A percentile compares a stretch with the other conserved stretches of the same genome.
These are phyloP conservation scores for Halictus quadricinctus DNA, from an alignment of 2,888 invertebrate species.

Conservation along the genomic window DNA sequence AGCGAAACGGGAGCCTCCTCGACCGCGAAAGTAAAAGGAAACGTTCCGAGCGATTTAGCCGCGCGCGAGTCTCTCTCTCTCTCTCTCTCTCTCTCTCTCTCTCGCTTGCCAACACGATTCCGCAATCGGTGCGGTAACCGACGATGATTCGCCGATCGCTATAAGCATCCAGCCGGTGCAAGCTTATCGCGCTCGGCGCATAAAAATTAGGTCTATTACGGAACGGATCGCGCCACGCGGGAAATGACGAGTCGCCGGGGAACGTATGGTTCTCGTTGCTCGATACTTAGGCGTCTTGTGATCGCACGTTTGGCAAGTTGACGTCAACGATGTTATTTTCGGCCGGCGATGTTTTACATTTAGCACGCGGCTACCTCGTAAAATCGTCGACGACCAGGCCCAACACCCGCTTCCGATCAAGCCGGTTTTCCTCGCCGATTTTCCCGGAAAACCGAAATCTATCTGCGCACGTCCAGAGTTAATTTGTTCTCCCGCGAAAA, in stretches of 20 bases:
- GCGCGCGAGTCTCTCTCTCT: neutral
- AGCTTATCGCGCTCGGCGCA: neutral
- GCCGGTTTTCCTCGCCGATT: neutral
- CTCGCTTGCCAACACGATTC: neutral
- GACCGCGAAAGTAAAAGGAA: conserved; percentile 13
- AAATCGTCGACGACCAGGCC: conserved; percentile 38
- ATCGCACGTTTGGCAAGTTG: conserved; percentile 64
- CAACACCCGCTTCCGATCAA: neutral
- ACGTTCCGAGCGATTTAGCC: conserved; percentile 1
- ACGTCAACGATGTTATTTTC: conserved; percentile 75
- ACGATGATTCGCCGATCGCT: neutral
- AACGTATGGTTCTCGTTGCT: conserved; percentile 26
- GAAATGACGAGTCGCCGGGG: neutral
- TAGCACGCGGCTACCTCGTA: conserved; percentile 51
- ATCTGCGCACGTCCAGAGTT: too few relatives aligned
- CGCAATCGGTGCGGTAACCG: neutral
- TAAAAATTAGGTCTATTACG: neutral
- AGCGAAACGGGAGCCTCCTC: neutral
- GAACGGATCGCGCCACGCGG: neutral
- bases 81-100: too few relatives aligned
- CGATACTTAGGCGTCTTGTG: conserved; percentile 33
- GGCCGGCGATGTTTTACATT: conserved; percentile 62
- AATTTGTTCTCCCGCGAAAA: neutral
- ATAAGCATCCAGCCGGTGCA: neutral
- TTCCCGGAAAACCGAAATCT: neutral